phyloP scores from a whole-genome alignment of 2,888 invertebrate species.

The Diplazon laetatorius region DNA sequence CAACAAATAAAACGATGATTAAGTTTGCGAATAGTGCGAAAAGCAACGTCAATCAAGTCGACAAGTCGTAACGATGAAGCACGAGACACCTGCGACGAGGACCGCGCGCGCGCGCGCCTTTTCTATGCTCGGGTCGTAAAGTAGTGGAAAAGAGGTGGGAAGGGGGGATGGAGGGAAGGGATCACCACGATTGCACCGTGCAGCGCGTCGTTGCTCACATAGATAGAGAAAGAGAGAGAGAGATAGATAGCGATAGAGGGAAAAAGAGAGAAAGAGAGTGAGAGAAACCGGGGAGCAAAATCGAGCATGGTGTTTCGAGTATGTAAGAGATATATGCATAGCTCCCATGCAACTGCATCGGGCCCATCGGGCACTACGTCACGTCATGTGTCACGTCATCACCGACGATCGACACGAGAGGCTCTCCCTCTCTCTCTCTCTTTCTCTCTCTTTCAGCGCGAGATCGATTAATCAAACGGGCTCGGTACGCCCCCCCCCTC shows the following conservation, averaged over 20 bases:
- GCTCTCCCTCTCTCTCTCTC: constrained; percentile 35
- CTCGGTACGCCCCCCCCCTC: constrained; percentile 8
- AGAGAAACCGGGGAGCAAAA: constrained; percentile 14
- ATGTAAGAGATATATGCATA: constrained; percentile 17
- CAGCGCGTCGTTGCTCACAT: constrained; percentile 9
- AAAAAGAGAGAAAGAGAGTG: constrained; percentile 20
- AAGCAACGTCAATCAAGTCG: background rate
- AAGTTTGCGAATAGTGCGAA: background rate
- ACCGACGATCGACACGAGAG: constrained; percentile 53
- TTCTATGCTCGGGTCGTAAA: background rate
- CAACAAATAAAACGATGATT: background rate
- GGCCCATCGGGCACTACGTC: constrained; percentile 51
- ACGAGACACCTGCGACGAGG: constrained; percentile 30
- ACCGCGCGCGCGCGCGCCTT: background rate
- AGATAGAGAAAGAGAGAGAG: constrained; percentile 1
- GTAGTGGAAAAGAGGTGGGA: background rate
- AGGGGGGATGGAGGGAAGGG: background rate
- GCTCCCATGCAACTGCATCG: constrained; percentile 31
- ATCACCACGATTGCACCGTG: background rate
- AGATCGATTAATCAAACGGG: constrained; percentile 58
- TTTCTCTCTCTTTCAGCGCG: constrained; percentile 32
- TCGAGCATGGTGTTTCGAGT: constrained; percentile 34
- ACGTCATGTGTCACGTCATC: constrained; percentile 63
- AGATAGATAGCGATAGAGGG: background rate
- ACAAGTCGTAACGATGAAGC: constrained; percentile 10